phyloP scores from a whole-genome alignment of 2,797 vertebrate genomes.

The Enteromius afrohamiltoni region DNA sequence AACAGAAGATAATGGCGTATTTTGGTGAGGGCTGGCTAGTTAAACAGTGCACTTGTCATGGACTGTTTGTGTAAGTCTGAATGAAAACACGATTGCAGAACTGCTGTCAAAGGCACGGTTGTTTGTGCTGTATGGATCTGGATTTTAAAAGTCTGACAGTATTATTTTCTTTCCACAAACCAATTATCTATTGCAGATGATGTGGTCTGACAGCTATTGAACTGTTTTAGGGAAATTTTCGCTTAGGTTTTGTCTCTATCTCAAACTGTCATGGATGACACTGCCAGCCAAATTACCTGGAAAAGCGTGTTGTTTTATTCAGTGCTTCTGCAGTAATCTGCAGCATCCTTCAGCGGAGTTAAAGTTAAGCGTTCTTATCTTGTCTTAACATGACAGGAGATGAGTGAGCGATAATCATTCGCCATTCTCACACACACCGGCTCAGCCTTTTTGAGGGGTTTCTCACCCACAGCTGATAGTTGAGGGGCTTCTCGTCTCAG shows the following conservation, averaged over 20 bases:
- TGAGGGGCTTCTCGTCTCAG: constrained; percentile 9
- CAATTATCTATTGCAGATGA: constrained; percentile 39
- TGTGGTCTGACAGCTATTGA: constrained; percentile 7
- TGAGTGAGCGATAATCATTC: constrained; percentile 34
- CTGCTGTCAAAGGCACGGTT: constrained; percentile 12
- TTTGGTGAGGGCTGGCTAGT: background rate
- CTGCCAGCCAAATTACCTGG: constrained; percentile 21
- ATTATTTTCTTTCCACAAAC: constrained; percentile 26
- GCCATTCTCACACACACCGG: background rate
- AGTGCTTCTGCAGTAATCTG: constrained; percentile 32
- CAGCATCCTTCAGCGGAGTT: constrained; percentile 26
- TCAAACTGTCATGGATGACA: constrained; percentile 1
- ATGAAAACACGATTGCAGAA: constrained; percentile 20
- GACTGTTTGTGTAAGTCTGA: constrained; percentile 7
- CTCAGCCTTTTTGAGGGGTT: constrained; percentile 14
- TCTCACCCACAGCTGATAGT: constrained; percentile 15
- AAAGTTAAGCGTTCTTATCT: constrained; percentile 35
- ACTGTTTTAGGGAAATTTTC: constrained; percentile 8
- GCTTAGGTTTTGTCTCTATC: constrained; percentile 30
- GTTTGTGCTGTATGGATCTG: background rate
- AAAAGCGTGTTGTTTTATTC: constrained; percentile 31
- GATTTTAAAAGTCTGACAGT: constrained; percentile 33
- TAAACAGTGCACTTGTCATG: constrained; percentile 26
- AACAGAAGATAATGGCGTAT: constrained; percentile 12
- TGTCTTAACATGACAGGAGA: constrained; percentile 42